Conservation (phyloP, 2,113 vertebrate genomes). For the Nibea coibor region DNA sequence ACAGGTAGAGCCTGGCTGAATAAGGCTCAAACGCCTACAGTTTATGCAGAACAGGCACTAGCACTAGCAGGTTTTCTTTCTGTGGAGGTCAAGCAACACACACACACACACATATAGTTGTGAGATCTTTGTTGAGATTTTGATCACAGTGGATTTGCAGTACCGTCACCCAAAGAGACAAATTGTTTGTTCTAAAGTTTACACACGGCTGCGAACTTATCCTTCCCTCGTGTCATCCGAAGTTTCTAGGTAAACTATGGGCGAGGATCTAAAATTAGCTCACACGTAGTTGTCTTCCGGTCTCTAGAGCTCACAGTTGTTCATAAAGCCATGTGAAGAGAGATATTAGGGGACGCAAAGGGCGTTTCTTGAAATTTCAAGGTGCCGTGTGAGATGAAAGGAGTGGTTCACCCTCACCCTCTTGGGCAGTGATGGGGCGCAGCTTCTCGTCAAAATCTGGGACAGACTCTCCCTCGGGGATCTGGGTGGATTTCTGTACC, state of each 20-base stretch:
- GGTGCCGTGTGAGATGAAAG: conserved; percentile 24
- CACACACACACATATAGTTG: background rate
- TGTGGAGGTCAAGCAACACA: conserved; percentile 12
- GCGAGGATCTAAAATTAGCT: conserved; percentile 51
- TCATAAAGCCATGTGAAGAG: conserved; percentile 13
- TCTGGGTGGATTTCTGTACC: conserved; percentile 66
- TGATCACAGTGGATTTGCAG: conserved; percentile 5
- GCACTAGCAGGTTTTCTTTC: background rate
- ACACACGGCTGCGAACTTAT: conserved; percentile 15
- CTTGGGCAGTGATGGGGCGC: conserved; percentile 45
- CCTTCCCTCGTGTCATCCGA: conserved; percentile 31
- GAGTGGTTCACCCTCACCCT: conserved; percentile 64
- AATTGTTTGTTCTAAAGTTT: conserved; percentile 27
- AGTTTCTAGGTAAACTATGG: conserved; percentile 45
- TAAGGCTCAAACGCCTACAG: conserved; percentile 14
- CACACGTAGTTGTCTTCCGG: background rate
- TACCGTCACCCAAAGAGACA: conserved; percentile 9
- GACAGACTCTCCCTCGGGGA: conserved; percentile 76
- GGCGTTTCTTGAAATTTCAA: conserved; percentile 39
- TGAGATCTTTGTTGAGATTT: conserved; percentile 33
- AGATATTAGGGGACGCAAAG: conserved; percentile 15
- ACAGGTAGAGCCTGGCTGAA: conserved; percentile 31
- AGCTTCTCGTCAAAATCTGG: conserved; percentile 82
- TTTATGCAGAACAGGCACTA: conserved; percentile 36
- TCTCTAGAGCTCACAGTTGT: conserved; percentile 46